Base-by-base conservation (phyloP, 2,797 vertebrate genomes). In the Channa striata region DNA sequence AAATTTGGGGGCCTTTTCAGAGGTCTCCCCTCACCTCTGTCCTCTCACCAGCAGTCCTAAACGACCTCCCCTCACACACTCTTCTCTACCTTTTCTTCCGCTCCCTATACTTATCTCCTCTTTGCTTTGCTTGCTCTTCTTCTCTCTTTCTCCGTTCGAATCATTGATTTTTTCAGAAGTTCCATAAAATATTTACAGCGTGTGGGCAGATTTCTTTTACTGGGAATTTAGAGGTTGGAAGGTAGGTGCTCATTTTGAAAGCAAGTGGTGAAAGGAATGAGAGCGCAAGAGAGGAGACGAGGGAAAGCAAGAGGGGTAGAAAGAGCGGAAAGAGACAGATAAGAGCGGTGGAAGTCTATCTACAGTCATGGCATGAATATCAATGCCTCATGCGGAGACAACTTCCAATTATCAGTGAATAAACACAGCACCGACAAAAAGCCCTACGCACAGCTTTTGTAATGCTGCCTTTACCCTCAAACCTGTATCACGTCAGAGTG, bases 101-200 rank as follows among this genome's bases (percentile, higher is more conserved):
- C 62, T 47, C 53, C 23, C 34, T 2, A 0, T 58, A 63, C 75
- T 83, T 87, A 78, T 81, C 80, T 82, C 34, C 63, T 76, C 68
- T 81, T 74, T 77, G 57, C 77, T 74, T 81, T 59, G 44, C 75
- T 82, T 71, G n/a, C 54, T 54, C 63, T 64, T 52, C 63, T 70
- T 69, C 67, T 67, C 67, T 48, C 53, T 66, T 67, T 78, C 66
- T 83, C 59, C 74, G 84, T 91, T 93, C 87, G 91, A 90, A 91
- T 86, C 89, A 92, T 91, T 84, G 90, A 92, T 90, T 92, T 93
- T n/a, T 92, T 90, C 86, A 83, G 83, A 84, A 87, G 80, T 72
- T 85, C 77, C 83, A 93, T 94, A 78, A 94, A 94, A 94, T 93
- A 94, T 94, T 94, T 92, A 94, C 89, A 68, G 76, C 89, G 85